Base-by-base conservation (phyloP, 2,888 invertebrate species). In the Sminthurides aquaticus region DNA sequence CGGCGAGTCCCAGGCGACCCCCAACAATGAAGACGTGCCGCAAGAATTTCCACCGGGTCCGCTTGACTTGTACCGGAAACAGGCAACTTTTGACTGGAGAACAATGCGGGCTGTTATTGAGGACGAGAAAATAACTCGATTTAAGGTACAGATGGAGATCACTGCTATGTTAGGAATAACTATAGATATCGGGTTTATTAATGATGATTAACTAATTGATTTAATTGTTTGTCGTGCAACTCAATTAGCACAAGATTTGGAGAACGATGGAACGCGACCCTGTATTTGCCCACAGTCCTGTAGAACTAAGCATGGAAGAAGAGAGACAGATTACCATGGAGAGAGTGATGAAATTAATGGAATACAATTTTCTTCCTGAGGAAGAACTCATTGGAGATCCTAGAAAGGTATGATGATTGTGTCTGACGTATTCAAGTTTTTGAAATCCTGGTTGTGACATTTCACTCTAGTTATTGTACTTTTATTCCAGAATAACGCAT, bases 51-150 rank as follows among this genome's bases (percentile, higher is more conserved):
- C 79, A 28, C 70, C 77, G 20, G 90, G 91, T 66, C 91, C 93
- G 5, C 80, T 95, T 71, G 89, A 90, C 77, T 79, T 76, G 0
- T 94, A 90, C 78, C 85, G 95, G 72, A 87, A 85, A 72, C 84
- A 83, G 70, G 87, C 91, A 1, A 85, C 87, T 20, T 94, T 95
- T 76, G 85, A 91, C 77, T 94, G 93, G 91, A 92, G 91, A 79
- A 83, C 84, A 69, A 82, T 96, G 79, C 88, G 88, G 77, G 77
- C 90, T 54, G 84, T 89, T 62, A 81, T 94, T 67, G 91, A 92
- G 77, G 89, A 88, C 70, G 87, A 88, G 76, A 86, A 89, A 59
- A 80, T 84, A 68, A 78, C 93, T 34, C 83, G 84, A 77, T 84
- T 87, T 67, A 91, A 92, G 86, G 95, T 93, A 74, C 55, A 20